Percentiles rank a stretch among this genome's conserved stretches.
Evolutionary conservation across 92 coral and sea anemone genomes (phyloP).

Genomic region (Metridium senile): DNA sequence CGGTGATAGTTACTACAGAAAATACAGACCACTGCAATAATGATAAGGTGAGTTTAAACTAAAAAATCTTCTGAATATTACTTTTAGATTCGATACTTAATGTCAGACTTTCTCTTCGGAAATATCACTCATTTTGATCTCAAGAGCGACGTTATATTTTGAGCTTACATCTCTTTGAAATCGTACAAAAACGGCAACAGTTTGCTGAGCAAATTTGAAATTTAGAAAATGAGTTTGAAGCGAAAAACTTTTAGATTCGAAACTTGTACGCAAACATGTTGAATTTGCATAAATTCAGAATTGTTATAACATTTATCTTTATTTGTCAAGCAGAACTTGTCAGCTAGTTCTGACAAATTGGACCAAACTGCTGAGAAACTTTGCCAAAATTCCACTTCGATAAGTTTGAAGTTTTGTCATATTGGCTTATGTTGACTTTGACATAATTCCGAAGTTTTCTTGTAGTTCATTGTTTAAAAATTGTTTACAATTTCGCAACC

Average conservation of each 20-base stretch:
- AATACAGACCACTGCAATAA: slow-evolving; percentile 10
- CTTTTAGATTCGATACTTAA: background rate
- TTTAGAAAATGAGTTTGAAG: no score
- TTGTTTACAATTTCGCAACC: background rate
- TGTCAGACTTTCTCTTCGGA: no score
- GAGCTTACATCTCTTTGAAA: background rate
- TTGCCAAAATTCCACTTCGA: background rate
- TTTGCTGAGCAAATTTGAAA: background rate
- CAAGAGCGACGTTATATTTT: background rate
- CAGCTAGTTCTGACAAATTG: no score
- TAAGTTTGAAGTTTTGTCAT: background rate
- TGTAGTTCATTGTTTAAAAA: no score
- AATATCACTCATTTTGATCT: background rate
- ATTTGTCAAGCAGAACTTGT: no score
- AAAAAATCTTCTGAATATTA: background rate
- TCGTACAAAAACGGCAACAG: background rate
- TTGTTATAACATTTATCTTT: no score
- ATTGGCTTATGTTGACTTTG: background rate
- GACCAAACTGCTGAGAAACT: no score
- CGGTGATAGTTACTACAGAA: slow-evolving; percentile 38
- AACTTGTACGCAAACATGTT: background rate
- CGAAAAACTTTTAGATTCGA: no score
- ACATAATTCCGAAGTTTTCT: background rate
- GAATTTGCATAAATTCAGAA: background rate
- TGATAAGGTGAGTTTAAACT: slow-evolving; percentile 22